These are phyloP conservation scores for Coreius guichenoti DNA, from an alignment of 2,797 vertebrate genomes.

Conservation along the genomic window DNA sequence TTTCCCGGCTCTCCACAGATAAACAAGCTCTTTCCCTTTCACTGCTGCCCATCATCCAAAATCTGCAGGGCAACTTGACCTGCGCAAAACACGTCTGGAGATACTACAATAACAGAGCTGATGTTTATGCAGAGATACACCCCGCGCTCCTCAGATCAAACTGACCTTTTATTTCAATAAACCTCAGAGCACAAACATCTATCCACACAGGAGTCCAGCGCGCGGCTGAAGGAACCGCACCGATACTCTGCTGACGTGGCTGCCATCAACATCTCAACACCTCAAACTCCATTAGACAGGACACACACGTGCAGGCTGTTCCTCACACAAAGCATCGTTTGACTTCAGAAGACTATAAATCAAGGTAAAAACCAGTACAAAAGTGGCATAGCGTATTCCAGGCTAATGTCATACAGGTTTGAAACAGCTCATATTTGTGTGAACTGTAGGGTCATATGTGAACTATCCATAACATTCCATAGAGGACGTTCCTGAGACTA, in stretches of 20 bases:
- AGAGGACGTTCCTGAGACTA: background rate
- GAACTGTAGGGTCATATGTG: too few species aligned
- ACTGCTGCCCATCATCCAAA: background rate
- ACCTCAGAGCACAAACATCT: conserved; percentile 18
- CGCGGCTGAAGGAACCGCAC: background rate
- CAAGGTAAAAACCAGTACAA: background rate
- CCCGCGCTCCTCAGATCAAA: background rate
- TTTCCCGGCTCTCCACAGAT: background rate
- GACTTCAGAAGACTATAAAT: background rate
- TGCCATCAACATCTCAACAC: background rate
- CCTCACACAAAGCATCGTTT: background rate
- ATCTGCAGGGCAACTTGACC: background rate
- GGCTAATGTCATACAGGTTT: background rate
- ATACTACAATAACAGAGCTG: conserved; percentile 3
- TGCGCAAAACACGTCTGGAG: background rate
- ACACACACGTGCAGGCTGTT: background rate
- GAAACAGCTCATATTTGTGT: background rate
- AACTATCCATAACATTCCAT: background rate
- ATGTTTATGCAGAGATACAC: conserved; percentile 18
- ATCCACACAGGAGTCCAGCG: background rate
- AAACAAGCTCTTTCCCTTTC: conserved; percentile 22
- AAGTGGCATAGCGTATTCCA: background rate
- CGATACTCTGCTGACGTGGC: background rate
- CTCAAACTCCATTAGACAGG: background rate
- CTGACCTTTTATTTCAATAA: background rate